phyloP scores from a whole-genome alignment of 2,888 invertebrate species.

The Xestobium rufovillosum region DNA sequence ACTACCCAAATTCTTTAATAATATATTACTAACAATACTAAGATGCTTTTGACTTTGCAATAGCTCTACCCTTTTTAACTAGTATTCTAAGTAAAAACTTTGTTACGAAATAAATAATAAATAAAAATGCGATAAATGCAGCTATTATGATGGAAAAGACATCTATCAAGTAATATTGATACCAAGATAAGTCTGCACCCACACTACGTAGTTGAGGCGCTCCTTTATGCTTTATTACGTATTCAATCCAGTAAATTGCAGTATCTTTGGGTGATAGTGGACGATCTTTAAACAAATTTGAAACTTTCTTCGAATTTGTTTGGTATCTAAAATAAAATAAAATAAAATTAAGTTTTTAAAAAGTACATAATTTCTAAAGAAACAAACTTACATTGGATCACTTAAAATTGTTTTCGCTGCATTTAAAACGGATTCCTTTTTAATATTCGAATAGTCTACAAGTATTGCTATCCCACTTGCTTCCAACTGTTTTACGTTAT shows the following conservation, averaged over 20 bases:
- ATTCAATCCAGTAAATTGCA: conserved; percentile 59
- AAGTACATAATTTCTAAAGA: background rate
- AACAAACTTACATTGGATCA: conserved; percentile 42
- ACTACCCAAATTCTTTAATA: no score
- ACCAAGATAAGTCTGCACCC: conserved; percentile 44
- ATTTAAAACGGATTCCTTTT: conserved; percentile 26
- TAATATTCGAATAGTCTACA: conserved; percentile 29
- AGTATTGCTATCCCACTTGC: conserved; percentile 47
- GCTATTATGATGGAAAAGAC: conserved; percentile 16
- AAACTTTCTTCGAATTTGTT: conserved; percentile 45
- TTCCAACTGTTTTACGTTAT: conserved; percentile 48
- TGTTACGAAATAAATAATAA: no score
- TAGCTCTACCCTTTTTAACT: no score
- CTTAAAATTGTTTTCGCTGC: conserved; percentile 35
- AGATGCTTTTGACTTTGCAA: no score
- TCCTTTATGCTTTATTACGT: conserved; percentile 52
- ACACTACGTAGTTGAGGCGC: conserved; percentile 48
- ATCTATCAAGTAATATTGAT: conserved; percentile 39
- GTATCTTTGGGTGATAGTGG: conserved; percentile 52
- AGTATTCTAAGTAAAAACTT: no score
- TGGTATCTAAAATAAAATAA: conserved; percentile 47
- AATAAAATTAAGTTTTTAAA: background rate
- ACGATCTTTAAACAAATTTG: conserved; percentile 50
- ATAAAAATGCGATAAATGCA: no score
- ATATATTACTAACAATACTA: no score